Base-by-base conservation (phyloP, 2,888 invertebrate genomes). In the Mylabris sibirica region DNA sequence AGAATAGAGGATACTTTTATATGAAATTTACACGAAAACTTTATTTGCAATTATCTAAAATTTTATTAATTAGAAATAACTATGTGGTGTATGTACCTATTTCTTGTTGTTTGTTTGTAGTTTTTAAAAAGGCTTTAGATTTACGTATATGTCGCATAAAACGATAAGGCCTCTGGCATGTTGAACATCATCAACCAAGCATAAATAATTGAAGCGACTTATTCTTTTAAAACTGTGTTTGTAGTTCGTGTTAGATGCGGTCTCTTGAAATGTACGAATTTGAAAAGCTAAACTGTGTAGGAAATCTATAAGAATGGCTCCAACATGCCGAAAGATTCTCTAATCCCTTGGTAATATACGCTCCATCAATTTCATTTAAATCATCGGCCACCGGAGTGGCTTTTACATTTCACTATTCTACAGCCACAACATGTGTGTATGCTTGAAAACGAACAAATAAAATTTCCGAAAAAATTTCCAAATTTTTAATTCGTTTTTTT, bases 241-340 rank as follows among this genome's bases (percentile, higher is more conserved):
- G 74, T 75, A 62, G 69, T 71, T 70, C 75, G 75, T 71, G 75
- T 75, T 75, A 75, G 75, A 74, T 74, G 75, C 75, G 75, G 75
- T 75, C 74, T 70, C 68, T 67, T 62, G 70, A 65, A 72, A 70
- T 63, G 65, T 59, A 59, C 68, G 49, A 49, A 61, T 59, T 41
- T 69, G 72, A 72, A 73, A 72, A 67, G 66, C 71, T 59, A 63
- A 63, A 63, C 67, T 63, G 70, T 63, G 70, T 64, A 70, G 49
- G 30, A 49, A 49, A 49, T 49, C 66, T 68, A 41, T 53, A 71
- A 73, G 72, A 74, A 75, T 72, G 61, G 75, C 72, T 72, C 66
- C 41, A 72, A 70, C 67, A 72, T 72, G 69, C 72, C 73, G 75
- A 72, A 75, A 75, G 72, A 72, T 72, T 74, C 61, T 69, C 22